phyloP scores from a whole-genome alignment of 2,888 invertebrate species.

The Leptinotarsa rubiginosa region DNA sequence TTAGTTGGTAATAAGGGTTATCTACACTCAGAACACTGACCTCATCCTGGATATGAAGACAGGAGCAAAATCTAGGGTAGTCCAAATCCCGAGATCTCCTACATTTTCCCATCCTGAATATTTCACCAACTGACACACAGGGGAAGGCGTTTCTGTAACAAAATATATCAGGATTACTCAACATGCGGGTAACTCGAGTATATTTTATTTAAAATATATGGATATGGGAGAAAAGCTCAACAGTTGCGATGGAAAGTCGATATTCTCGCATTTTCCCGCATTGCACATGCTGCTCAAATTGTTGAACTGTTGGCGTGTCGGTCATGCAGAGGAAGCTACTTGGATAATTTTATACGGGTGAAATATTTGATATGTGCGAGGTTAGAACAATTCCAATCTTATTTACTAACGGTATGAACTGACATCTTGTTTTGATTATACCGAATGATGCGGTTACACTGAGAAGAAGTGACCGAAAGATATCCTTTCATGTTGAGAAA shows the following conservation, averaged over 20 bases:
- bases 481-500: too few species aligned
- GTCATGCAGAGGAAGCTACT: not conserved
- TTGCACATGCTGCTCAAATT: not conserved
- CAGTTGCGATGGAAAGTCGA: conserved; percentile 11
- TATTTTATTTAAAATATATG: conserved; percentile 10
- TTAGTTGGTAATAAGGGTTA: conserved; percentile 6
- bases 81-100: conserved; percentile 66
- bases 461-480: too few species aligned
- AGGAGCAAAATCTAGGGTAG: conserved; percentile 67
- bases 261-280: conserved; percentile 1
- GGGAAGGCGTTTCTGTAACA: conserved; percentile 67
- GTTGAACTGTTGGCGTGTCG: not conserved
- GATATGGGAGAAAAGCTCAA: conserved; percentile 3
- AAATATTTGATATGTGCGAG: not conserved
- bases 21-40: conserved; percentile 56
- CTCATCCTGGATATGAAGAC: conserved; percentile 68
- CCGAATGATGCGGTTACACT: too few species aligned
- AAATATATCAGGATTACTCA: conserved; percentile 23
- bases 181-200: conserved; percentile 1
- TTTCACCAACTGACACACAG: conserved; percentile 67
- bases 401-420: too few species aligned
- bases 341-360: not conserved
- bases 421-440: too few species aligned
- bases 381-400: too few species aligned
- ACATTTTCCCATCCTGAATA: conserved; percentile 68